Conservation (phyloP, 2,113 vertebrate genomes). For the Erpornis zantholeuca region DNA sequence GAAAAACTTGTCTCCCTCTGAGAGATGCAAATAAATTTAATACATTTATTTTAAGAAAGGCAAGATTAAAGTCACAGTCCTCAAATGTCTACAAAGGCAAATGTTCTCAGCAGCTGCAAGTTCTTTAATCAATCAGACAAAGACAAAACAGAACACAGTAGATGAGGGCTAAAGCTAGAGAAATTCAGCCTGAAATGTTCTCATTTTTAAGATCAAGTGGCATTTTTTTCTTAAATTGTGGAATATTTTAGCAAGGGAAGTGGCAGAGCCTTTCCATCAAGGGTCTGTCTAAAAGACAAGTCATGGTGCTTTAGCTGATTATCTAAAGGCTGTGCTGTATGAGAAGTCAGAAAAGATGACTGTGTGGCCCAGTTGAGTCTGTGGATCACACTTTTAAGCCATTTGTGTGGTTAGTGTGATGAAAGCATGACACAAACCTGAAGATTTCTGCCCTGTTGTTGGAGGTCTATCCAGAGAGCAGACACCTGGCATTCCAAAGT, state of each 20-base stretch:
- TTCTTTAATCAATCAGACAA: neutral
- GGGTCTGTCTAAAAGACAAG: fast-evolving
- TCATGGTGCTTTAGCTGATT: neutral
- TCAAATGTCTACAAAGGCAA: neutral
- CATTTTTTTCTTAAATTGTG: neutral
- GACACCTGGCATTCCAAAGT: fast-evolving
- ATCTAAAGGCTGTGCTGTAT: neutral
- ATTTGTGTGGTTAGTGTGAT: neutral
- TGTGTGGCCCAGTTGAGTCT: neutral
- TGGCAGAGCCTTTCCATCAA: neutral
- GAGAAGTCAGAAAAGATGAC: neutral
- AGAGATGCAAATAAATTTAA: neutral
- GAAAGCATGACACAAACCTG: neutral
- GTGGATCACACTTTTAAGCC: neutral
- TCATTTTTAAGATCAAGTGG: neutral
- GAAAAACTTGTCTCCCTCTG: neutral
- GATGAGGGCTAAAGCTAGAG: neutral
- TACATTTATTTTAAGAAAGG: neutral
- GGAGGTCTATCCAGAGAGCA: neutral
- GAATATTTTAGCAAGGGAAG: neutral
- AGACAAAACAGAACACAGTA: neutral
- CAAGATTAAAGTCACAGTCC: neutral
- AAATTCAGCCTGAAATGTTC: neutral
- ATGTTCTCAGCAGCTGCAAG: neutral
- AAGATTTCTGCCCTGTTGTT: neutral